A percentile compares a stretch with the other conserved stretches of the same genome.
phyloP scores from a whole-genome alignment of 2,888 invertebrate species.

The Bhutanitis thaidina region DNA sequence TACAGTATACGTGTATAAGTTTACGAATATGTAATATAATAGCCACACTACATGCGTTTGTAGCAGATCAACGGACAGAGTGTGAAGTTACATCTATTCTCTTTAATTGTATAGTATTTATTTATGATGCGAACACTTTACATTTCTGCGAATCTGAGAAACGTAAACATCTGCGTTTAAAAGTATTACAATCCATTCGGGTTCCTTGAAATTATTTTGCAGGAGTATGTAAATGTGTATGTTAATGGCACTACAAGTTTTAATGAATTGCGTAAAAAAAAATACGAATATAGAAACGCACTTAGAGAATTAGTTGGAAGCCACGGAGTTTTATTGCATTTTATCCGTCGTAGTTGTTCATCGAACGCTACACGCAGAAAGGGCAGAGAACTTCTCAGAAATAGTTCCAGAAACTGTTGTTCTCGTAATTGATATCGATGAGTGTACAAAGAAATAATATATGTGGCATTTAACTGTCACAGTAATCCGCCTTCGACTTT shows the following conservation, averaged over 20 bases:
- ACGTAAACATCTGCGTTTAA: background rate
- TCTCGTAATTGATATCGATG: conserved; percentile 1
- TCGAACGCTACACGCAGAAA: background rate
- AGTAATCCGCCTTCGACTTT: background rate
- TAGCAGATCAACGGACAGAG: too few species aligned
- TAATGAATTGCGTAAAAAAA: background rate
- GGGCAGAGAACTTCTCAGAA: background rate
- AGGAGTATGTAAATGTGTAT: background rate
- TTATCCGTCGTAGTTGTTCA: background rate
- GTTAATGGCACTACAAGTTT: background rate
- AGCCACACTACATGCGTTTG: too few species aligned
- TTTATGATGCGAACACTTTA: too few species aligned
- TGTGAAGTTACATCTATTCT: too few species aligned
- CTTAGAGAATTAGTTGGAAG: background rate
- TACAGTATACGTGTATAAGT: too few species aligned
- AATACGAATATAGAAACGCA: background rate
- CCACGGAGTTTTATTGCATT: background rate
- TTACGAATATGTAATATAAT: too few species aligned
- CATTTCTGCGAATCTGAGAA: too few species aligned
- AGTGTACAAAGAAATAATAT: background rate
- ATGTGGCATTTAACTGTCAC: background rate
- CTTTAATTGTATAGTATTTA: too few species aligned
- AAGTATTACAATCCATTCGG: background rate
- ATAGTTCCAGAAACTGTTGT: background rate
- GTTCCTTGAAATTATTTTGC: background rate